A percentile compares a stretch with the other conserved stretches of the same genome.
These are phyloP conservation scores for Platycheirus albimanus DNA, from an alignment of 2,888 invertebrate genomes.

Conservation along the genomic window DNA sequence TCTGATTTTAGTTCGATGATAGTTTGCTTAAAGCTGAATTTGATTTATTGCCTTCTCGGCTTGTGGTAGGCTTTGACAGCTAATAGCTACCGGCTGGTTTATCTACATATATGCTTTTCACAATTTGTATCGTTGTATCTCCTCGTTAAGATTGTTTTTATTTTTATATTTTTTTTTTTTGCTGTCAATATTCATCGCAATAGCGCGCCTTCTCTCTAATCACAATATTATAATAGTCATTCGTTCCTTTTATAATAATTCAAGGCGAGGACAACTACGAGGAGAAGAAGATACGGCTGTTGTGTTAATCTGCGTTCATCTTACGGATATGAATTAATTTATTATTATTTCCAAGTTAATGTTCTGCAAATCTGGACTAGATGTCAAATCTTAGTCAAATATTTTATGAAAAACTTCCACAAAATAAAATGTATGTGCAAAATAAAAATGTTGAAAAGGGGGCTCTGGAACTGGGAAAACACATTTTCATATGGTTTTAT, in stretches of 20 bases:
- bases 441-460: background rate
- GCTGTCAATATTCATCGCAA: constrained; percentile 60
- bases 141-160: constrained; percentile 17
- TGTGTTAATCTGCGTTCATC: constrained; percentile 9
- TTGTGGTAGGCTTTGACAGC: constrained; percentile 49
- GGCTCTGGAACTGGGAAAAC: background rate
- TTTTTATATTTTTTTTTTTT: constrained; percentile 14
- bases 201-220: constrained; percentile 32
- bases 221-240: background rate
- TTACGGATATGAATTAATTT: constrained; percentile 16
- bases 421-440: background rate
- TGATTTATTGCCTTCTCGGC: constrained; percentile 52
- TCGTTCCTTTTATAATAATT: background rate
- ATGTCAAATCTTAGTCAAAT: constrained; percentile 4
- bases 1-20: background rate
- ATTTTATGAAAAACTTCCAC: background rate
- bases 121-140: background rate
- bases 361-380: constrained; percentile 10
- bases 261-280: background rate
- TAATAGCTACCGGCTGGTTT: constrained; percentile 50
- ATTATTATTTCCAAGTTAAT: background rate
- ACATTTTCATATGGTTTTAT: constrained; percentile 3
- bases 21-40: constrained; percentile 23
- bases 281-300: background rate
- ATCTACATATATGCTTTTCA: background rate